These are phyloP conservation scores for Globodera rostochiensis DNA, from an alignment of 1,140 invertebrate species.

Conservation along the genomic window DNA sequence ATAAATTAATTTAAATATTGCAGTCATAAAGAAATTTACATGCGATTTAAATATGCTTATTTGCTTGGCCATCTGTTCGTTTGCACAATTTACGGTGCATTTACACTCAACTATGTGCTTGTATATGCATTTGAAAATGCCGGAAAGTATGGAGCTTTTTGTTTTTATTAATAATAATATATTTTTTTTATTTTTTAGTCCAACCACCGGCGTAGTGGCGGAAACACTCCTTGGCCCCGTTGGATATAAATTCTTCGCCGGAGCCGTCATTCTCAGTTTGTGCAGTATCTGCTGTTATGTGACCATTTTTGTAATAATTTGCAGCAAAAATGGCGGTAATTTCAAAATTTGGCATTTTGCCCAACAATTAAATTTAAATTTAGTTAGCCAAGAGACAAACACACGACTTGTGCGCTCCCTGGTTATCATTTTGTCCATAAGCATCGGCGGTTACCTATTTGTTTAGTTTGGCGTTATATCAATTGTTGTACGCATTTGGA, in stretches of 20 bases:
- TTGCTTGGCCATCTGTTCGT: background rate
- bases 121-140: constrained; percentile 14
- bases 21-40: constrained; percentile 12
- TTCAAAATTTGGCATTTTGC: background rate
- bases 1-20: background rate
- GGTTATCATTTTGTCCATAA: constrained; percentile 13
- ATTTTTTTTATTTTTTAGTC: background rate
- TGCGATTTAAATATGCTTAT: constrained; percentile 13
- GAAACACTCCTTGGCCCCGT: constrained; percentile 3
- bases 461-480: background rate
- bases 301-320: constrained; percentile 8
- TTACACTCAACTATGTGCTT: constrained; percentile 1
- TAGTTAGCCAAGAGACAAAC: constrained; percentile 27
- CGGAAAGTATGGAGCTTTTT: background rate
- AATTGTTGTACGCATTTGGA: background rate
- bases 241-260: background rate
- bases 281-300: constrained; percentile 8
- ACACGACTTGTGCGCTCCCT: constrained; percentile 17
- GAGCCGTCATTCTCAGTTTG: background rate
- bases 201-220: background rate
- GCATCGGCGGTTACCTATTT: constrained; percentile 23
- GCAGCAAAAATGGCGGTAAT: background rate
- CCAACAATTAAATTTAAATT: background rate
- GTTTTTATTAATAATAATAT: background rate
- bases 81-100: constrained; percentile 10